A percentile compares a stretch with the other conserved stretches of the same genome.
These are phyloP conservation scores for Ostrea edulis DNA, from an alignment of 1,140 invertebrate species.

Conservation along the genomic window DNA sequence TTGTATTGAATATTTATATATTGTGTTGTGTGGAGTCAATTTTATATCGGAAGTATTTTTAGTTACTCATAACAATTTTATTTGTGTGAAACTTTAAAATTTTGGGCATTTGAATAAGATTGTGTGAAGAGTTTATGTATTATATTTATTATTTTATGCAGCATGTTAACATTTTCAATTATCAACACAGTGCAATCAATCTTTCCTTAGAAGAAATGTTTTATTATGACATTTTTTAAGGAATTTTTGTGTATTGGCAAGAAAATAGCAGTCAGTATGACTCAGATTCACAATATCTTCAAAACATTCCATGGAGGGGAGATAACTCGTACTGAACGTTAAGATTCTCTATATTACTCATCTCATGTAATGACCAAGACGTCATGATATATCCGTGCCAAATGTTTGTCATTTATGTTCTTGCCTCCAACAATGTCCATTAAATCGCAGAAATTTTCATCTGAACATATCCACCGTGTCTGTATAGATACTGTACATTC, in stretches of 20 bases:
- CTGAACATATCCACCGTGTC: not conserved
- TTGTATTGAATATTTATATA: not conserved
- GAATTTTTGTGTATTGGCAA: not conserved
- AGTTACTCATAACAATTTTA: not conserved
- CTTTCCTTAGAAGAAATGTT: not conserved
- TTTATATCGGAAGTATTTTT: conserved; percentile 5
- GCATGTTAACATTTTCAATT: not conserved
- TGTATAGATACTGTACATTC: too few relatives aligned
- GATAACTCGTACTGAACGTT: not conserved
- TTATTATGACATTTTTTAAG: not conserved
- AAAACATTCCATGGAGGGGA: not conserved
- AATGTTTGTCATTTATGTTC: conserved; percentile 5
- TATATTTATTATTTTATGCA: not conserved
- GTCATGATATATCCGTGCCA: conserved; percentile 4
- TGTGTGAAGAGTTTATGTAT: not conserved
- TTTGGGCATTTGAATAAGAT: not conserved
- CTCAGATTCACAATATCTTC: not conserved
- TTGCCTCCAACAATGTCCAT: not conserved
- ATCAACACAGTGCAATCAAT: not conserved
- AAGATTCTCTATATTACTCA: not conserved
- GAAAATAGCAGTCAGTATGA: not conserved
- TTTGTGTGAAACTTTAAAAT: not conserved
- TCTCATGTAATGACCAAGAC: not conserved
- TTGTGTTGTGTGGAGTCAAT: not conserved
- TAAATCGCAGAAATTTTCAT: not conserved